Percentiles rank a stretch among this genome's conserved stretches.
Conservation (phyloP, 2,888 invertebrate species). For the Drosophila paramelanica region DNA sequence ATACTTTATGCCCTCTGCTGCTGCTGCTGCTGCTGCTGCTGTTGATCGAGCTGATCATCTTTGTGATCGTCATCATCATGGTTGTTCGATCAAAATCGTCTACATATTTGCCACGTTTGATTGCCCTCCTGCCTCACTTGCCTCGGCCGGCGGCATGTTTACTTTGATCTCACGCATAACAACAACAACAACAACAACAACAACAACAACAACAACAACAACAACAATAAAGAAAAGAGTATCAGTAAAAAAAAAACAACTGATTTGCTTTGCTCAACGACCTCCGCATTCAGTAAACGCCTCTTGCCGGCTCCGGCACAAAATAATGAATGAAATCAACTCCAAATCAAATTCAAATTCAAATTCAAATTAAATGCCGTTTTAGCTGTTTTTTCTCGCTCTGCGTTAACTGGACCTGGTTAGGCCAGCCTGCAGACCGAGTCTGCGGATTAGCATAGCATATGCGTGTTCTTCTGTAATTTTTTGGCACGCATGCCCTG, state of each 20-base stretch:
- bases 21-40: slow-evolving; percentile 13
- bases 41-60: slow-evolving; percentile 29
- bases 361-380: slow-evolving; percentile 77
- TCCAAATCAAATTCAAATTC: slow-evolving; percentile 65
- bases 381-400: slow-evolving; percentile 50
- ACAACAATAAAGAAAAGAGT: slow-evolving; percentile 1
- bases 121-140: slow-evolving; percentile 24
- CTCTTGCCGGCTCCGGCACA: slow-evolving; percentile 25
- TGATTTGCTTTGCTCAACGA: slow-evolving; percentile 56
- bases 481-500: slow-evolving; percentile 72
- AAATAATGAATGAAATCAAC: slow-evolving; percentile 77
- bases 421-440: slow-evolving; percentile 40
- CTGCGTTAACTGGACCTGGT: slow-evolving; percentile 75
- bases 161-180: slow-evolving; percentile 73
- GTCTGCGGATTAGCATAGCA: slow-evolving; percentile 64
- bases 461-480: slow-evolving; percentile 48
- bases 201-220: neutral
- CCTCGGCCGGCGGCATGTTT: slow-evolving; percentile 61
- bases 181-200: slow-evolving; percentile 31
- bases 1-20: slow-evolving; percentile 51
- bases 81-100: slow-evolving; percentile 73
- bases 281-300: slow-evolving; percentile 23
- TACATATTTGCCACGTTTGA: slow-evolving; percentile 67
- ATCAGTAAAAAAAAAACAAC: slow-evolving; percentile 35
- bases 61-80: slow-evolving; percentile 39